A percentile compares a stretch with the other conserved stretches of the same genome.
Conservation (phyloP, 2,888 invertebrate genomes). For the Pachycephus smyrnensis region DNA sequence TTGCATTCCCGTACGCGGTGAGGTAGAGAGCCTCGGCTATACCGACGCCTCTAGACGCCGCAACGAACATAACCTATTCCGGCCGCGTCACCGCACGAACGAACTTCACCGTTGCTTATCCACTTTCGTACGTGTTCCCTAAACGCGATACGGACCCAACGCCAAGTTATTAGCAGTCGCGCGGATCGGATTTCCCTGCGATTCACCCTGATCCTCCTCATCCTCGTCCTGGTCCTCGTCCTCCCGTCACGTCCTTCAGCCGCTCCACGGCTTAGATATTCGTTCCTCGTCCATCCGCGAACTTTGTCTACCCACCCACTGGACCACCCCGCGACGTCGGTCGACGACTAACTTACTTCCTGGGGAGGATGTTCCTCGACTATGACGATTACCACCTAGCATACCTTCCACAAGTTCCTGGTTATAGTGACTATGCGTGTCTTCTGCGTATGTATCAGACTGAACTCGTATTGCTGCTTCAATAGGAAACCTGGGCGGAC, state of each 20-base stretch:
- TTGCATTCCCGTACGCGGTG: slow-evolving; percentile 50
- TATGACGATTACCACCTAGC: background rate
- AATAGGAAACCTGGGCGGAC: background rate
- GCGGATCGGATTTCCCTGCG: slow-evolving; percentile 35
- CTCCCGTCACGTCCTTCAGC: background rate
- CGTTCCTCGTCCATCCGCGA: background rate
- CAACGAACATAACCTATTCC: slow-evolving; percentile 61
- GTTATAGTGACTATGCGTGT: background rate
- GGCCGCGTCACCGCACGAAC: slow-evolving; percentile 60
- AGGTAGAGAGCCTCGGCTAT: slow-evolving; percentile 15
- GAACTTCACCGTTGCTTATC: slow-evolving; percentile 64
- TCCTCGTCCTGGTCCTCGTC: background rate
- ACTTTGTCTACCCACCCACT: background rate
- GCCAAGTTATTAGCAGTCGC: slow-evolving; percentile 39
- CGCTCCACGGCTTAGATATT: background rate
- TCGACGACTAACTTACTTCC: background rate
- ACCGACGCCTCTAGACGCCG: slow-evolving; percentile 21
- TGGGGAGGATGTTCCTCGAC: background rate
- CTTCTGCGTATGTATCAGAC: background rate
- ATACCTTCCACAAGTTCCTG: background rate
- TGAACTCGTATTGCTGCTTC: background rate
- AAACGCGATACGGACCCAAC: slow-evolving; percentile 48
- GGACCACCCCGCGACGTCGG: background rate
- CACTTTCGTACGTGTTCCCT: slow-evolving; percentile 65
- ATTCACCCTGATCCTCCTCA: background rate